phyloP scores from a whole-genome alignment of 2,113 vertebrate species.

The Columba janthina region DNA sequence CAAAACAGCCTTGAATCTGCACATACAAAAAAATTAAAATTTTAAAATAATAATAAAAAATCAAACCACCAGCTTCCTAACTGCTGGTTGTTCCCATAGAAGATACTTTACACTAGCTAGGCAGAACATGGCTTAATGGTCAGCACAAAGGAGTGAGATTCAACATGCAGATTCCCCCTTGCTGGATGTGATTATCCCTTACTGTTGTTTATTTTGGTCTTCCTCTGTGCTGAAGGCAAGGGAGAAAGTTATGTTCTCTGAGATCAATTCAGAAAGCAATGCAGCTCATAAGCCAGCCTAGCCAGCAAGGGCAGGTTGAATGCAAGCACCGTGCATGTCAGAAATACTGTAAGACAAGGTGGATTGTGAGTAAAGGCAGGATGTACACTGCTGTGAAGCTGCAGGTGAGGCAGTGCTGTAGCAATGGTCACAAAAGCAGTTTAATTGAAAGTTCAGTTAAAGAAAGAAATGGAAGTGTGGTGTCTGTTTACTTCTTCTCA shows the following conservation, averaged over 20 bases:
- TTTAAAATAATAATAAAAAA: too few relatives aligned
- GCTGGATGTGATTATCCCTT: neutral
- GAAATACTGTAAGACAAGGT: fast-evolving
- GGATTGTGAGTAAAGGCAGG: neutral
- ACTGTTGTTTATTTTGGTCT: neutral
- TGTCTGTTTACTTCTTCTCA: neutral
- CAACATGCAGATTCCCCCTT: neutral
- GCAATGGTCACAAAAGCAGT: neutral
- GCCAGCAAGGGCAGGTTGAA: neutral
- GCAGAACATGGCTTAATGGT: neutral
- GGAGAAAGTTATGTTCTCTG: neutral
- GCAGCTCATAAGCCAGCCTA: neutral
- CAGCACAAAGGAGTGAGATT: neutral
- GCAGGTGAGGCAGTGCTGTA: neutral
- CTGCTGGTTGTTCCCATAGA: neutral
- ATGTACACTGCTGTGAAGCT: neutral
- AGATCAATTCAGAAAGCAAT: neutral
- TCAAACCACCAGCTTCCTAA: neutral
- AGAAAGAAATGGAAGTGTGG: neutral
- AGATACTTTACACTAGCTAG: neutral
- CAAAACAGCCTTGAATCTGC: neutral
- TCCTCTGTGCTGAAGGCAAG: neutral
- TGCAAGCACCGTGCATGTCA: fast-evolving
- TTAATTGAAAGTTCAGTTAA: neutral
- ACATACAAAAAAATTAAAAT: neutral